Percentiles rank a stretch among this genome's conserved stretches.
Conservation (phyloP, 2,888 invertebrate species). For the Ariolimax columbianus region DNA sequence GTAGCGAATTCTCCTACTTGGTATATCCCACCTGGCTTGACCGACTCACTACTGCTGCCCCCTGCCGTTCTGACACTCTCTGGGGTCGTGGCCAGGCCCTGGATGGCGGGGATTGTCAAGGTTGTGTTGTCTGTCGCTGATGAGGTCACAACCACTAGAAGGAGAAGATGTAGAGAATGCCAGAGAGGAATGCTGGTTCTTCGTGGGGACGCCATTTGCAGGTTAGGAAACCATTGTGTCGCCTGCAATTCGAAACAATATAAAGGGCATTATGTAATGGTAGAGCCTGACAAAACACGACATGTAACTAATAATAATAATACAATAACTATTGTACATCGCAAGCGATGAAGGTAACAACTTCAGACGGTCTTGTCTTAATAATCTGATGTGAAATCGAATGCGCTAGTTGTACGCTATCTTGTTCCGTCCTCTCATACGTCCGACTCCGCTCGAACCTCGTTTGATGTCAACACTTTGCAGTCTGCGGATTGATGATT, state of each 20-base stretch:
- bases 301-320: no score
- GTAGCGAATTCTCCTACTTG: constrained; percentile 13
- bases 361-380: no score
- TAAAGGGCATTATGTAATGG: neutral
- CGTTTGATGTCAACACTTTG: no score
- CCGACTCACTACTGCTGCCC: neutral
- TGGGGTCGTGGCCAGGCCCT: neutral
- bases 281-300: no score
- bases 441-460: no score
- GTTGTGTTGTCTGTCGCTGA: neutral
- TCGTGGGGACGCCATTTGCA: neutral
- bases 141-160: neutral
- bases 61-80: neutral
- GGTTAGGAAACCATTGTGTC: constrained; percentile 14
- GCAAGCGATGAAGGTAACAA: no score
- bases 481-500: no score
- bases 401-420: no score
- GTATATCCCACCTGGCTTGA: constrained; percentile 22
- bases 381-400: no score
- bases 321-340: no score
- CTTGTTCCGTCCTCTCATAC: no score
- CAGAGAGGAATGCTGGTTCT: neutral
- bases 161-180: neutral
- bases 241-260: constrained; percentile 3
- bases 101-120: neutral